Conservation (phyloP, 2,797 vertebrate species). For the Gadopsis bispinosus region DNA sequence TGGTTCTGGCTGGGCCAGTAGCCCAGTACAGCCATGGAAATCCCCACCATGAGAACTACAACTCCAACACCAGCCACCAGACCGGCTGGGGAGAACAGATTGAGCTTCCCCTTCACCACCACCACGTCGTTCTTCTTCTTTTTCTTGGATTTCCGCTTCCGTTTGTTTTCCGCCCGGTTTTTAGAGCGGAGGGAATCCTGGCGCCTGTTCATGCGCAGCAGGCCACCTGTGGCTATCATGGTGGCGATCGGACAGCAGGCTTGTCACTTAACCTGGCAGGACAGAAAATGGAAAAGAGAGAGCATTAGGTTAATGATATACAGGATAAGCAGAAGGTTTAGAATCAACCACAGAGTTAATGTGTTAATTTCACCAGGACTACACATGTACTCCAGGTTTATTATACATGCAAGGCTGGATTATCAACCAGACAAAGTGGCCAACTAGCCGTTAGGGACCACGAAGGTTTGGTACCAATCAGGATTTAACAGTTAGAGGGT, state of each 20-base stretch:
- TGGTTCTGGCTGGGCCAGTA: conserved; percentile 94
- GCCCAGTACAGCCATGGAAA: conserved; percentile 94
- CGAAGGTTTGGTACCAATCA: not conserved
- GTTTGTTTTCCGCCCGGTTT: conserved; percentile 90
- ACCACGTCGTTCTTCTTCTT: conserved; percentile 97
- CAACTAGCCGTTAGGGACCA: conserved; percentile 4
- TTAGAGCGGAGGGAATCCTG: conserved; percentile 94
- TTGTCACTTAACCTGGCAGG: conserved; percentile 83
- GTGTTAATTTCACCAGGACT: conserved; percentile 36
- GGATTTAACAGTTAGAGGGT: conserved; percentile 10
- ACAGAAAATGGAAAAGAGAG: conserved; percentile 28
- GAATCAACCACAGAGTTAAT: conserved; percentile 13
- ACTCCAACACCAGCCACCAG: conserved; percentile 93
- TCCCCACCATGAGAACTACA: conserved; percentile 91
- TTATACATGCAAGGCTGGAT: conserved; percentile 30
- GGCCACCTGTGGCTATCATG: conserved; percentile 99
- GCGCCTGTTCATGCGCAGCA: conserved; percentile 97
- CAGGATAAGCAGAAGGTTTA: conserved; percentile 22
- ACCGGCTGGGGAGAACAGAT: conserved; percentile 93
- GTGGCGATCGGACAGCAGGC: conserved; percentile 69
- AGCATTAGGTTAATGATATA: conserved; percentile 5
- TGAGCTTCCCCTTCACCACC: conserved; percentile 95
- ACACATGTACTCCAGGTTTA: conserved; percentile 63
- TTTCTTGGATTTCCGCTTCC: conserved; percentile 92
- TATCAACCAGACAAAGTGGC: conserved; percentile 1